Evolutionary conservation across 2,113 vertebrate species (phyloP), one percentile per base, ranked within the genome.

Genomic region (Phaethornis superciliosus): DNA sequence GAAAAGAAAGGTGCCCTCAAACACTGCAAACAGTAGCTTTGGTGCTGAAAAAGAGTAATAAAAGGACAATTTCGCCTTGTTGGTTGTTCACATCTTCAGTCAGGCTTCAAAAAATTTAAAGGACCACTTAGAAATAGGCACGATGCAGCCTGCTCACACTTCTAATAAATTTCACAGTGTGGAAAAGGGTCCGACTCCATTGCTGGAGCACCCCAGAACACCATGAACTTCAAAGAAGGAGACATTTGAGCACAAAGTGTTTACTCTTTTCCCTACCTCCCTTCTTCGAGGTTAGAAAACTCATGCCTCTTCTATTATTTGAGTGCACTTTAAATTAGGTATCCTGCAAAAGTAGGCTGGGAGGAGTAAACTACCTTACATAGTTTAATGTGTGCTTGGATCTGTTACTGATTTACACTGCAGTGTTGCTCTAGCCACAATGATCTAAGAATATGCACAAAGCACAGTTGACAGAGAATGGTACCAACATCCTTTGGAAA

Each of bases 381-480:
- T 30, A 65, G 63, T 60, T 81, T 18, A 79, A 82, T 1, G 11
- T 46, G 19, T 83, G 33, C 71, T 89, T 72, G 37, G 19, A 35
- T 33, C 51, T 77, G 32, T 65, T 88, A 49, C 72, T 63, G 44
- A 85, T 76, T 82, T 49, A 46, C 5, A 1, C 15, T n/a, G 27
- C 46, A 76, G 15, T 21, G 42, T 3, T 82, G 63, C 51, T 54
- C 3, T 37, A 64, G 19, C 18, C n/a, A 54, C 30, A 81, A 0
- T 12, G 16, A 46, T 30, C 30, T 54, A 76, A 58, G 75, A 91
- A 51, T 21, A 15, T 4, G 18, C 0, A 0, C 35, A 42, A 74
- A 30, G n/a, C 54, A 82, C 82, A 15, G 21, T 10, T 79, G 51
- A 60, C 4, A 40, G 20, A 47, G 10, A 62, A 65, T 0, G 1